Evolutionary conservation across 2,113 vertebrate genomes (phyloP).

Genomic region (Miniopterus natalensis): DNA sequence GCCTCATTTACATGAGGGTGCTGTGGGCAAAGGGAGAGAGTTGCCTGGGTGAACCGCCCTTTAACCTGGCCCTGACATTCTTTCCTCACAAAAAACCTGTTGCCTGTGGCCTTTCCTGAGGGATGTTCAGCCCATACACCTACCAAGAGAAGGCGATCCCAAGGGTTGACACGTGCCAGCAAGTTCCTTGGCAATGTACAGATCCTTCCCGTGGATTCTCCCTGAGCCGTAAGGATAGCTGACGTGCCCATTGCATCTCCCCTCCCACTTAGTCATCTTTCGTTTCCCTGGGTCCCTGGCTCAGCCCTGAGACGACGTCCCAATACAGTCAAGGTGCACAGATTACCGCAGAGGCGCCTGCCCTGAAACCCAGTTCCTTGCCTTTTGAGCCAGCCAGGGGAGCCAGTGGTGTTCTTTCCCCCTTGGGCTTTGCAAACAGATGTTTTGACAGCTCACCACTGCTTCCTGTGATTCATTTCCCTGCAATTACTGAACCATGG

Average conservation of each 20-base stretch:
- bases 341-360: not conserved
- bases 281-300: not conserved
- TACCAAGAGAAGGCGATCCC: not conserved
- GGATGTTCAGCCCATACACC: not conserved
- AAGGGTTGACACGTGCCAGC: not conserved
- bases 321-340: not conserved
- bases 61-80: not conserved
- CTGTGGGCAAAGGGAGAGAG: not conserved
- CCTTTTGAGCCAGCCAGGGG: not conserved
- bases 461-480: conserved; percentile 65
- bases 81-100: not conserved
- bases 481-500: conserved; percentile 37
- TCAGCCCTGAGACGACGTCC: not conserved
- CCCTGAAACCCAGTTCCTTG: not conserved
- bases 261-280: not conserved
- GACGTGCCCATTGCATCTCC: not conserved
- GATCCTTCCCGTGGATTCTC: not conserved
- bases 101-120: not conserved
- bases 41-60: not conserved
- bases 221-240: not conserved
- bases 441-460: conserved; percentile 69
- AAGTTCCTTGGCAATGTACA: not conserved
- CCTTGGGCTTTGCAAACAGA: conserved; percentile 54
- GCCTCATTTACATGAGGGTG: not conserved
- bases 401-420: not conserved